These are phyloP conservation scores for Pampusana beccarii DNA, from an alignment of 2,113 vertebrate genomes.

Conservation along the genomic window DNA sequence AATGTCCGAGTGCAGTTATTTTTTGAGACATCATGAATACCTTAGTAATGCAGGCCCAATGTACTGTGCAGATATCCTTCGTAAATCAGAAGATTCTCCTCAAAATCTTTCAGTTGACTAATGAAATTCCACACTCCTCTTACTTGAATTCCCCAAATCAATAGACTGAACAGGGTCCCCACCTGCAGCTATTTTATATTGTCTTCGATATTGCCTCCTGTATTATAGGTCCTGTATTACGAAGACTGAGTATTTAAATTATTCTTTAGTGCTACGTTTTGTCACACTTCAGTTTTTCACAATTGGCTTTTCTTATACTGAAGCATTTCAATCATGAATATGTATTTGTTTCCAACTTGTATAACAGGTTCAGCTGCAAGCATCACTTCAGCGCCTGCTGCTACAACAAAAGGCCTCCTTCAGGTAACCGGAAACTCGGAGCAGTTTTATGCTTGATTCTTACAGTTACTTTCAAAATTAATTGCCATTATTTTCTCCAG, in stretches of 20 bases:
- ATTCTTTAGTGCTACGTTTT: not conserved
- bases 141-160: not conserved
- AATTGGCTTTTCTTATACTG: not conserved
- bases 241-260: not conserved
- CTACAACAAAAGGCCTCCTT: constrained; percentile 23
- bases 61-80: not conserved
- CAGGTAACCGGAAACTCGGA: constrained; percentile 77
- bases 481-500: constrained; percentile 34
- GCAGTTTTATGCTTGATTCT: not conserved
- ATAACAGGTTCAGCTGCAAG: constrained; percentile 58
- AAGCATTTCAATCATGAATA: not conserved
- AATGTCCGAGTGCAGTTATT: not conserved
- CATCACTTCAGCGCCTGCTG: not conserved
- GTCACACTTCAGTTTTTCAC: not conserved
- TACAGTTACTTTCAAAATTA: not conserved
- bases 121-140: not conserved
- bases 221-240: not conserved
- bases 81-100: not conserved
- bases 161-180: not conserved
- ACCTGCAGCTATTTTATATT: not conserved
- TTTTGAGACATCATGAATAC: not conserved
- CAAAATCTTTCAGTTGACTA: not conserved
- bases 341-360: not conserved
- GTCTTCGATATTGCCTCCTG: not conserved
- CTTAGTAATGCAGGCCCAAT: not conserved